A percentile compares a stretch with the other conserved stretches of the same genome.
phyloP scores from a whole-genome alignment of 1,140 invertebrate species.

The Carcinoscorpius rotundicauda region DNA sequence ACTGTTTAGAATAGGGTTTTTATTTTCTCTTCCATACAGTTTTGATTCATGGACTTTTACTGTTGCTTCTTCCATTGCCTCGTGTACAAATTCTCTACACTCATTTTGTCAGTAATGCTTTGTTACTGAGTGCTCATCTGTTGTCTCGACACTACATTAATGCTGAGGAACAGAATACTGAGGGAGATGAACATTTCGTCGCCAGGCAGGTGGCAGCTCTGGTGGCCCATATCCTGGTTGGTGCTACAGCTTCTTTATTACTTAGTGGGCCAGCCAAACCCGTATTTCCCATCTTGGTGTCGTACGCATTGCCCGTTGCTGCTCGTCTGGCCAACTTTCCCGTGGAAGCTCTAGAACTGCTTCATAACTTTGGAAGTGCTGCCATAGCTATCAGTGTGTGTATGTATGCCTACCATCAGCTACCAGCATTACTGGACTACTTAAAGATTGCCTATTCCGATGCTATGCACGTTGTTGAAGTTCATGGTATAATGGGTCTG shows the following conservation, averaged over 20 bases:
- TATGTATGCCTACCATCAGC: slow-evolving; percentile 37
- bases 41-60: slow-evolving; percentile 36
- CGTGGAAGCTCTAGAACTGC: slow-evolving; percentile 32
- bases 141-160: slow-evolving; percentile 38
- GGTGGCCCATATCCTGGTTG: slow-evolving; percentile 34
- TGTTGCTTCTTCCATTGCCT: slow-evolving; percentile 39
- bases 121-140: slow-evolving; percentile 35
- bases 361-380: slow-evolving; percentile 39
- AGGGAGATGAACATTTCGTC: slow-evolving; percentile 29
- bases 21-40: slow-evolving; percentile 28
- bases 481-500: slow-evolving; percentile 33
- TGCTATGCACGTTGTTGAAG: slow-evolving; percentile 24
- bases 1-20: too few species aligned
- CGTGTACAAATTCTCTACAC: slow-evolving; percentile 40
- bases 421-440: slow-evolving; percentile 34
- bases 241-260: slow-evolving; percentile 35
- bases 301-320: slow-evolving; percentile 39
- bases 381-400: slow-evolving; percentile 35
- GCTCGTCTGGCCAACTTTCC: slow-evolving; percentile 37
- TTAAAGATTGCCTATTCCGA: slow-evolving; percentile 30
- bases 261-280: slow-evolving; percentile 36
- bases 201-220: slow-evolving; percentile 32
- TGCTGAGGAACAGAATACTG: slow-evolving; percentile 27
- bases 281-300: slow-evolving; percentile 31
- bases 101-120: slow-evolving; percentile 37